phyloP scores from a whole-genome alignment of 2,888 invertebrate genomes.

The Keiferia lycopersicella region DNA sequence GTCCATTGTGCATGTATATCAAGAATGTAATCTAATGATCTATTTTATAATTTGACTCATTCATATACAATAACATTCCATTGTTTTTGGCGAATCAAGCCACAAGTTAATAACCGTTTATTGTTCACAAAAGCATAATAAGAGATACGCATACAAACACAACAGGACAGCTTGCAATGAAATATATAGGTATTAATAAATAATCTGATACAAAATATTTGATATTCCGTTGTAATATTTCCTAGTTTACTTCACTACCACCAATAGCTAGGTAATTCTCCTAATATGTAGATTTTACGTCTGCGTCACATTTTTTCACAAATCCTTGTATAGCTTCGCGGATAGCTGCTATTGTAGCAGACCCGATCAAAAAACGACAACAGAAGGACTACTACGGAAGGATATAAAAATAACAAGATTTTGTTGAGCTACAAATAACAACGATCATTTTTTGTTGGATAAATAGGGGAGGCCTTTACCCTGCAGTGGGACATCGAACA shows the following conservation, averaged over 20 bases:
- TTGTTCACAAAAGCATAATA: too few relatives aligned
- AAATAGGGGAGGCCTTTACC: too few relatives aligned
- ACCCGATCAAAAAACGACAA: background rate
- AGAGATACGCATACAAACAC: too few relatives aligned
- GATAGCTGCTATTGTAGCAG: background rate
- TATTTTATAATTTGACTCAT: too few relatives aligned
- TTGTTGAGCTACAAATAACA: background rate
- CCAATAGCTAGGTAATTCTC: background rate
- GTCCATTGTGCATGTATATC: background rate
- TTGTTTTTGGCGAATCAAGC: too few relatives aligned
- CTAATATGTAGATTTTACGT: slow-evolving; percentile 3
- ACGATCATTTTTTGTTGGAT: too few relatives aligned
- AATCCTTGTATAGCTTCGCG: background rate
- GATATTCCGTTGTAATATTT: background rate
- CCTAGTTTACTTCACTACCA: background rate
- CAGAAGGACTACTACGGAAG: background rate
- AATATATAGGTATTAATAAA: background rate
- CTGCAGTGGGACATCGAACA: too few relatives aligned
- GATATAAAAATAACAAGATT: background rate
- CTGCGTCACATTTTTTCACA: background rate
- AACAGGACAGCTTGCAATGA: too few relatives aligned
- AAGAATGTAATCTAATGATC: too few relatives aligned
- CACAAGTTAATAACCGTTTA: too few relatives aligned
- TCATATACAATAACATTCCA: too few relatives aligned
- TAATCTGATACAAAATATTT: background rate